phyloP scores from a whole-genome alignment of 1,140 invertebrate genomes.

The Brachionus manjavacas region DNA sequence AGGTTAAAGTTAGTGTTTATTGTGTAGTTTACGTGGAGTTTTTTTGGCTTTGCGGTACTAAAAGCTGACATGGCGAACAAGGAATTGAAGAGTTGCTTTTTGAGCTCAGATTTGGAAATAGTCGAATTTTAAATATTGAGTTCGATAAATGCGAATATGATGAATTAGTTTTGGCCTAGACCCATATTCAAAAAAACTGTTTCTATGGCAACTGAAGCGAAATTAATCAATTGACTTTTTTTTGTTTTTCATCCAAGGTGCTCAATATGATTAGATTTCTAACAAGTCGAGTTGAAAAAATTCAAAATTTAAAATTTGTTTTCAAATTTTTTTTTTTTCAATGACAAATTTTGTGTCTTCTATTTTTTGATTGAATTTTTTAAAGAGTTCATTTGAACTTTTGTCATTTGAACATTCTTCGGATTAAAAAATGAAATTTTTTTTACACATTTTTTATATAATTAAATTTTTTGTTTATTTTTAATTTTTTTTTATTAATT shows the following conservation, averaged over 20 bases:
- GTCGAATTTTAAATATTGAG: neutral
- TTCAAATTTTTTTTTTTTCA: neutral
- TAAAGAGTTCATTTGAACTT: no score
- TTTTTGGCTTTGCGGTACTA: slow-evolving; percentile 38
- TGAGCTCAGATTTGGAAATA: neutral
- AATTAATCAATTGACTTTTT: neutral
- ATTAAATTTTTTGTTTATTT: no score
- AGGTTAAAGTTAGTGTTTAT: neutral
- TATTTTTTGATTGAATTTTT: no score
- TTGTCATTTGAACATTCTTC: no score
- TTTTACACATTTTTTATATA: no score
- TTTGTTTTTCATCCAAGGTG: neutral
- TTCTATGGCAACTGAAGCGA: neutral
- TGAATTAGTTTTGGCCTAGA: neutral
- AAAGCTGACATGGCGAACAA: slow-evolving; percentile 26
- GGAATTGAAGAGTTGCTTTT: neutral
- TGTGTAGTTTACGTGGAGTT: neutral
- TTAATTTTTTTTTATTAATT: no score
- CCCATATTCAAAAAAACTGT: neutral
- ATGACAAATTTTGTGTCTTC: neutral
- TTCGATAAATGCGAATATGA: slow-evolving; percentile 10
- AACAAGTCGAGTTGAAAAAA: neutral
- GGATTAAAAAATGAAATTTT: no score
- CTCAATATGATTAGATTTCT: neutral
- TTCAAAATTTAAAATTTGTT: neutral